phyloP scores from a whole-genome alignment of 37 sponge, comb jelly and placozoan genomes.

The Oopsacas minuta region DNA sequence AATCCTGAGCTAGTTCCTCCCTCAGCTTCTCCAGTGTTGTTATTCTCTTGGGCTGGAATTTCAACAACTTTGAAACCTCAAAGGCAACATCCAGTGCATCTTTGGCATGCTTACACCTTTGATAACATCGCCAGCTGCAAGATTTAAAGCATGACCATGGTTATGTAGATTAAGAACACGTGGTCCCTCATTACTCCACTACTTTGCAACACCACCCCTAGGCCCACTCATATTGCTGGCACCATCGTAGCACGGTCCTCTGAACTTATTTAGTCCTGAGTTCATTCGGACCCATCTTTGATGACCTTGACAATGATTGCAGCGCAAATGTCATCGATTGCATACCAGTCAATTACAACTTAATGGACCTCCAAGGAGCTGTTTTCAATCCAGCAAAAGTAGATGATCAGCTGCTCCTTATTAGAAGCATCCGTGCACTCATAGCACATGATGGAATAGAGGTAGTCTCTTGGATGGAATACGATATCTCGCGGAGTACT shows the following conservation, averaged over 20 bases:
- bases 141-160: slow-evolving; percentile 30
- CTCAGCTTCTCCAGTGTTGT: no score
- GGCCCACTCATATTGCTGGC: no score
- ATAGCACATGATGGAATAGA: slow-evolving; percentile 25
- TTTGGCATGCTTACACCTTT: slow-evolving; percentile 21
- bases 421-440: no score
- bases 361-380: slow-evolving; percentile 22
- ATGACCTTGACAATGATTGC: no score
- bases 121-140: slow-evolving; percentile 16
- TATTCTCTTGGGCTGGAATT: no score
- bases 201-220: slow-evolving; percentile 24
- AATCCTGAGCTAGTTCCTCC: not conserved
- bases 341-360: slow-evolving; percentile 15
- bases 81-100: slow-evolving; percentile 26
- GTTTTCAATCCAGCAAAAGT: slow-evolving; percentile 23
- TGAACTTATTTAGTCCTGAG: no score
- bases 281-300: no score
- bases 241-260: no score
- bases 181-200: slow-evolving; percentile 16
- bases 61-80: no score
- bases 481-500: no score
- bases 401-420: no score
- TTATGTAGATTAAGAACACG: slow-evolving; percentile 20
- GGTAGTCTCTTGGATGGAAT: not conserved
- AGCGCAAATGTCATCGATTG: slow-evolving; percentile 23